A percentile compares a stretch with the other conserved stretches of the same genome.
These are phyloP conservation scores for Tyto alba DNA, from an alignment of 2,113 vertebrate genomes.

Conservation along the genomic window DNA sequence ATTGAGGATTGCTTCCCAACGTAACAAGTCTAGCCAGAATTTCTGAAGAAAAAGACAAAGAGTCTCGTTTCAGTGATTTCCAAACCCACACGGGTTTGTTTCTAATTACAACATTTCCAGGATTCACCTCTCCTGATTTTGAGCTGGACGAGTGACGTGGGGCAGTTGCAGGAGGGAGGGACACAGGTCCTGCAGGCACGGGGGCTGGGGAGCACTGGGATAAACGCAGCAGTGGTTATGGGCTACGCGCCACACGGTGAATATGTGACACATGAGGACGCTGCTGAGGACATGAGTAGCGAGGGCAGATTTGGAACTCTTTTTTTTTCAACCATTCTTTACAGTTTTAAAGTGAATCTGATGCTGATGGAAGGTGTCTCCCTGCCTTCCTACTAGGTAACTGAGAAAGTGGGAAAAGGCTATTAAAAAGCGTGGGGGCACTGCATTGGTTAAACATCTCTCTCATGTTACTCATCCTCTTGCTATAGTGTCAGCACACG, in stretches of 20 bases:
- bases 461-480: background rate
- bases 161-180: background rate
- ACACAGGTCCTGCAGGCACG: background rate
- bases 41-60: background rate
- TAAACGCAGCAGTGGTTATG: background rate
- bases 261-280: background rate
- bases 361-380: background rate
- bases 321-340: background rate
- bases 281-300: background rate
- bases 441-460: background rate
- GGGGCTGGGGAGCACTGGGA: background rate
- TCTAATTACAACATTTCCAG: background rate
- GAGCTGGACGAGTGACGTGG: background rate
- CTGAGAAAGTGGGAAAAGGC: background rate
- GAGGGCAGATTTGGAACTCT: background rate
- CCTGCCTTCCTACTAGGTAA: background rate
- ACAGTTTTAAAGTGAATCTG: background rate
- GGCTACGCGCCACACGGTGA: accelerated
- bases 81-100: background rate
- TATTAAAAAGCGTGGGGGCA: background rate
- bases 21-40: background rate
- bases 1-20: background rate
- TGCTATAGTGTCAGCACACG: background rate
- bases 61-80: background rate
- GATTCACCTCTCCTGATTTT: background rate